Evolutionary conservation across 2,888 invertebrate species (phyloP).

Genomic region (Coenonympha arcania): DNA sequence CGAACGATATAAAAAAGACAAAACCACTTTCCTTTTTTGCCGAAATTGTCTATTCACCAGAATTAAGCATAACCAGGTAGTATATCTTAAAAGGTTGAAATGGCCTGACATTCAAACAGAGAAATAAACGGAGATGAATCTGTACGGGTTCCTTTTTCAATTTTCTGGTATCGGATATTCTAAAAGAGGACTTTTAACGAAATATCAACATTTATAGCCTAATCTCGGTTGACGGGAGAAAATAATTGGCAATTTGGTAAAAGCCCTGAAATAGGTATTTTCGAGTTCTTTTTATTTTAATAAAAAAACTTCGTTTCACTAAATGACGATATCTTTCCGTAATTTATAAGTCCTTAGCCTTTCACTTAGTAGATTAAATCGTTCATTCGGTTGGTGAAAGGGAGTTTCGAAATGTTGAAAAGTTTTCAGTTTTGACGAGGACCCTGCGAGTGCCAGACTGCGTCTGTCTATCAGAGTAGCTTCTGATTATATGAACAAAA

Average conservation of each 20-base stretch:
- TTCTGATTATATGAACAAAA: too few species aligned
- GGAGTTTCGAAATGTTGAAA: slow-evolving; percentile 26
- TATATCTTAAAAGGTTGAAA: too few species aligned
- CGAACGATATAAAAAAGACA: too few species aligned
- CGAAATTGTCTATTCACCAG: too few species aligned
- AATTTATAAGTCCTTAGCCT: slow-evolving; percentile 27
- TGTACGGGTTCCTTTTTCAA: too few species aligned
- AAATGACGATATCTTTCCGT: slow-evolving; percentile 23
- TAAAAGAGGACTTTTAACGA: not conserved
- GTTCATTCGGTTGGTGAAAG: slow-evolving; percentile 23
- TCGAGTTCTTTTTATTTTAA: not conserved
- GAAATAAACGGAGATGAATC: too few species aligned
- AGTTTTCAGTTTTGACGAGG: slow-evolving; percentile 18
- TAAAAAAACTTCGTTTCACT: slow-evolving; percentile 20
- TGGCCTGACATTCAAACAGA: too few species aligned
- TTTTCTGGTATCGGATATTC: too few species aligned
- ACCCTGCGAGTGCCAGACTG: too few species aligned
- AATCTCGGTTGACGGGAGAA: not conserved
- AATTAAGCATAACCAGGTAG: too few species aligned
- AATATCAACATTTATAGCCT: not conserved
- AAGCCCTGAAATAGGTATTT: slow-evolving; percentile 7
- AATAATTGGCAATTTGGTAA: slow-evolving; percentile 10
- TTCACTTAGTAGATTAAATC: slow-evolving; percentile 34
- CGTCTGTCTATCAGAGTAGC: too few species aligned
- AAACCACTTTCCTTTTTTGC: too few species aligned